Percentiles rank a stretch among this genome's conserved stretches.
phyloP scores from a whole-genome alignment of 1,140 invertebrate species.

The Asobara japonica region DNA sequence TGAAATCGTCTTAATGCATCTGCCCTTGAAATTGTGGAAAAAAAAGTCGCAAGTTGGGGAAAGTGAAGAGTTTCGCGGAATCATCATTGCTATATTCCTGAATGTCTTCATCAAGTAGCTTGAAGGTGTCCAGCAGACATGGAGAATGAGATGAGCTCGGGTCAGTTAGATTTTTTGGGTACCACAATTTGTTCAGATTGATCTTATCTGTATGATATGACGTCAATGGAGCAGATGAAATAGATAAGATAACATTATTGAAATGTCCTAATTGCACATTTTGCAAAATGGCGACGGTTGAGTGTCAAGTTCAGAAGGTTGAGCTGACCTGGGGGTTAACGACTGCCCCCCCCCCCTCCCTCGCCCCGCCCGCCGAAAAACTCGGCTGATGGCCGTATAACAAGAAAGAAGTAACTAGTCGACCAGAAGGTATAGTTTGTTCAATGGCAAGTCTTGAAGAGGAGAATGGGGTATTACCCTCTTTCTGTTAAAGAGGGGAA shows the following conservation, averaged over 20 bases:
- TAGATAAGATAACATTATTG: too few species aligned
- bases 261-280: too few species aligned
- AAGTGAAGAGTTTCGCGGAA: conserved; percentile 21
- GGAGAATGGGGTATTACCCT: conserved; percentile 22
- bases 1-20: conserved; percentile 1
- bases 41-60: not conserved
- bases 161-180: not conserved
- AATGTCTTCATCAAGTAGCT: too few species aligned
- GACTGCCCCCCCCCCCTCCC: not conserved
- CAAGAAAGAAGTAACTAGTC: conserved; percentile 25
- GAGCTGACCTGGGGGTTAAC: conserved; percentile 50
- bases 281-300: not conserved
- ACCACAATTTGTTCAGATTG: too few species aligned
- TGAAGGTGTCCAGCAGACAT: too few species aligned
- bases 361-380: conserved; percentile 38
- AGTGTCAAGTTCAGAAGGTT: conserved; percentile 54
- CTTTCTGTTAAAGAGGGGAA: conserved; percentile 1
- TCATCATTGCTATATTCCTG: not conserved
- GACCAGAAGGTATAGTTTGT: conserved; percentile 58
- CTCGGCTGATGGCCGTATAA: conserved; percentile 7
- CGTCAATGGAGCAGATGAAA: too few species aligned
- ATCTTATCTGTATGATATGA: too few species aligned
- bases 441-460: conserved; percentile 58
- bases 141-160: too few species aligned
- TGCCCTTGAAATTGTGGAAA: not conserved